Conservation (phyloP, 2,888 invertebrate species). For the Brachyptera putata region DNA sequence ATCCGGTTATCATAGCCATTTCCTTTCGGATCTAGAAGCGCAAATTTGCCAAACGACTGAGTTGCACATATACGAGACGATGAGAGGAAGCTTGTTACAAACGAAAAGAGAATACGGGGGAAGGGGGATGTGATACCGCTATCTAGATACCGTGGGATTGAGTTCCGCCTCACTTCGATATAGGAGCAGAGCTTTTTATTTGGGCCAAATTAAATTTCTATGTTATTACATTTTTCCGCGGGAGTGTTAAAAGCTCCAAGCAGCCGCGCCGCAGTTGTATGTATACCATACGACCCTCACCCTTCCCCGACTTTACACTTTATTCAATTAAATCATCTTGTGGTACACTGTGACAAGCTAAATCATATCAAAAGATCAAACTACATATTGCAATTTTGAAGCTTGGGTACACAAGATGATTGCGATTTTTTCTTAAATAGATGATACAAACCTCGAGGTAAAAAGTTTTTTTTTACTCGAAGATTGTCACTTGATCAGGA, state of each 20-base stretch:
- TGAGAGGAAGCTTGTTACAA: neutral
- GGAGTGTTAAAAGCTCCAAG: neutral
- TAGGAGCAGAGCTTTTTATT: constrained; percentile 26
- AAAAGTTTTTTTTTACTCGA: constrained; percentile 26
- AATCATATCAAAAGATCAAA: constrained; percentile 35
- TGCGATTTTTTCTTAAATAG: constrained; percentile 31
- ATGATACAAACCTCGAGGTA: too few species aligned
- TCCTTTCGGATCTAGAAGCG: constrained; percentile 39
- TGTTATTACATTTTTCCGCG: constrained; percentile 31
- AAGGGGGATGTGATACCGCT: neutral
- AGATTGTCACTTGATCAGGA: constrained; percentile 32
- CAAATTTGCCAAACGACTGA: neutral
- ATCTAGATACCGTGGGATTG: neutral
- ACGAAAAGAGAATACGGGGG: neutral
- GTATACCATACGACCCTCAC: neutral
- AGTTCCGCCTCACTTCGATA: neutral
- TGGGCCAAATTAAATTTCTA: constrained; percentile 32
- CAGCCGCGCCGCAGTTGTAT: neutral
- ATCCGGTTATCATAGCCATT: constrained; percentile 52
- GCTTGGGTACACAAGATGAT: constrained; percentile 34
- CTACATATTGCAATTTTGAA: constrained; percentile 35
- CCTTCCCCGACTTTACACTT: constrained; percentile 3
- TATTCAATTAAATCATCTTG: constrained; percentile 34
- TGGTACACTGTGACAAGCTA: constrained; percentile 31
- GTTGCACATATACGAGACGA: neutral